Base-by-base conservation (phyloP, 2,113 vertebrate species). In the Anolis sagrei region DNA sequence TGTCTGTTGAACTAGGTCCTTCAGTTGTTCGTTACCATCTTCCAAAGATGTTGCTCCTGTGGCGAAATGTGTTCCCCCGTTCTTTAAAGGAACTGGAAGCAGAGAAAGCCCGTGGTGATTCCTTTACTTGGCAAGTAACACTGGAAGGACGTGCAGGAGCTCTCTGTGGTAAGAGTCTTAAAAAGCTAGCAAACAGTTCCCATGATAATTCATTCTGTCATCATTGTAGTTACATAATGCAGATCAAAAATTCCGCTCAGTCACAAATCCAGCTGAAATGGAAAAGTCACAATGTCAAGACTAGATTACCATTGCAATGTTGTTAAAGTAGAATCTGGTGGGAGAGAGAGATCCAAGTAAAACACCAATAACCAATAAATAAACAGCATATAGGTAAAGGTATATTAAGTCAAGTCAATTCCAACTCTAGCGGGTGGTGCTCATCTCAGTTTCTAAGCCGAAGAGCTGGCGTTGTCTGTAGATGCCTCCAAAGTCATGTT, bases 91-190 rank as follows among this genome's bases (percentile, higher is more conserved):
- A 99, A 82, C 51, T 99, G 90, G 99, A 99, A 92, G 98, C 98
- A 2, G 99, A 99, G 95, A 99, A 99, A 90, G 98, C 97, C 0
- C 96, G 98, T 93, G 98, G 99, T 82, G 99, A 99, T 95, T 96
- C 98, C 72, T 99, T 99, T 93, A 99, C 98, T 69, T 99, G 99
- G 99, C 99, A 99, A 95, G 99, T 99, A 84, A 99, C 98, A 0
- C 91, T 99, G 95, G 99, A 99, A 95, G 99, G 99, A 27, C 96
- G 99, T 1, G 98, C 99, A 77, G 99, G 99, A 94, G 99, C 98
- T 64, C 95, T 99, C 62, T 99, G 99, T 76, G 99, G 99, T 99
- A 97, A 98, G 94, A 85, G 89, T 69, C 72, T 73, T 66, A 88
- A 84, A 34, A 25, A 75, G 27, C 76, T 1, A 3, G 21, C 84